Conservation (phyloP, 1,140 invertebrate species). For the Drosophila mayri region DNA sequence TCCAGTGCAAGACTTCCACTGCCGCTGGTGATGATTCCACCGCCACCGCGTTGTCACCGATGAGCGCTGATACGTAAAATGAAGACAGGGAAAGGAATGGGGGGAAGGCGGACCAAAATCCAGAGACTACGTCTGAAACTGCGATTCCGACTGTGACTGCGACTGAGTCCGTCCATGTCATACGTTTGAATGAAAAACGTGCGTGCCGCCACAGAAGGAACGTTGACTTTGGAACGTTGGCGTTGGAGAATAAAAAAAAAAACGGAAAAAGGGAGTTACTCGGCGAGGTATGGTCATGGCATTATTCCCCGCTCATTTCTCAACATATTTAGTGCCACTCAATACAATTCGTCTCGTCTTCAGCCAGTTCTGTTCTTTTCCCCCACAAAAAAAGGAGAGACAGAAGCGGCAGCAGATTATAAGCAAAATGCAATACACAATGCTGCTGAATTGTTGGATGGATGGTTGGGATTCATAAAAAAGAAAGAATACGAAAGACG, state of each 20-base stretch:
- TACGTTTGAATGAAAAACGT: constrained; percentile 81
- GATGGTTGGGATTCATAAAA: constrained; percentile 65
- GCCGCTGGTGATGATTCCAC: constrained; percentile 31
- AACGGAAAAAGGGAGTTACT: constrained; percentile 26
- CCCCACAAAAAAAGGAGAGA: constrained; percentile 27
- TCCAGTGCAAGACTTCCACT: constrained; percentile 2
- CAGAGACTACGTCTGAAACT: constrained; percentile 32
- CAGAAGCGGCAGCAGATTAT: constrained; percentile 64
- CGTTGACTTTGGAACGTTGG: constrained; percentile 77
- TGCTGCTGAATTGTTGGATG: constrained; percentile 59
- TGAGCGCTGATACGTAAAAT: constrained; percentile 79
- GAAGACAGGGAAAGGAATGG: constrained; percentile 27
- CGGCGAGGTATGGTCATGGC: constrained; percentile 50
- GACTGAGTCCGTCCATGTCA: constrained; percentile 65
- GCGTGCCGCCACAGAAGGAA: constrained; percentile 84
- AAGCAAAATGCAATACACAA: constrained; percentile 81
- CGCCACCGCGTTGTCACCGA: constrained; percentile 64
- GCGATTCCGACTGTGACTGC: constrained; percentile 47
- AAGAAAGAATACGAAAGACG: constrained; percentile 46
- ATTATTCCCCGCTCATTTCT: constrained; percentile 71
- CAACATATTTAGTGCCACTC: constrained; percentile 82
- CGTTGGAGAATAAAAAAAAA: constrained; percentile 14
- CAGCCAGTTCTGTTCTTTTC: constrained; percentile 7
- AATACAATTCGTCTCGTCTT: constrained; percentile 78
- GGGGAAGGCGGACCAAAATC: constrained; percentile 37